These are phyloP conservation scores for Frieseomelitta varia DNA, from an alignment of 1,140 invertebrate species.

Conservation along the genomic window DNA sequence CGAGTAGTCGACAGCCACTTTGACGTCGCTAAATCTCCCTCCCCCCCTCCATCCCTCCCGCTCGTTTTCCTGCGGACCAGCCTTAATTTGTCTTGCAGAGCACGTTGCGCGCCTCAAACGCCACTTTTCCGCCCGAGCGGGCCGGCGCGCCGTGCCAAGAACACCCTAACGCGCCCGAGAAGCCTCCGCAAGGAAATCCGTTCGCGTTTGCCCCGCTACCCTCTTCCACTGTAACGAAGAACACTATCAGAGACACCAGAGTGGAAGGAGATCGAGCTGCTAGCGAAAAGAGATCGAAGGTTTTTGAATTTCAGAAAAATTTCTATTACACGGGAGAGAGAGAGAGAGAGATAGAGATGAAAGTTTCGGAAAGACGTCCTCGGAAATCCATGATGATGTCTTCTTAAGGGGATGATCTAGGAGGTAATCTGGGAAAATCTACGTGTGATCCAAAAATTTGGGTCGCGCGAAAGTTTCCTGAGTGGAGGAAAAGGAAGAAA, in stretches of 20 bases:
- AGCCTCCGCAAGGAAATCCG: neutral
- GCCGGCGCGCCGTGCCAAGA: constrained; percentile 52
- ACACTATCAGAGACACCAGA: neutral
- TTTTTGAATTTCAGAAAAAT: neutral
- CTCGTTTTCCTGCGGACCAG: constrained; percentile 46
- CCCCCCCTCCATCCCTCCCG: no score
- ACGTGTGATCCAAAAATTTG: no score
- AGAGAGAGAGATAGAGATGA: neutral
- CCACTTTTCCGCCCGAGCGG: constrained; percentile 65
- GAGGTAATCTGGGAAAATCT: no score
- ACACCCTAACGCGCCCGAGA: constrained; percentile 11
- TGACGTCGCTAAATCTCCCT: constrained; percentile 53
- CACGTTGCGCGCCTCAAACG: constrained; percentile 63
- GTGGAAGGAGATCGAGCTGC: neutral
- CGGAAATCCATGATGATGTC: no score
- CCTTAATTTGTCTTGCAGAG: constrained; percentile 65
- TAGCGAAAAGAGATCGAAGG: neutral
- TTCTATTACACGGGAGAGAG: neutral
- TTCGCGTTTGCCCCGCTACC: neutral
- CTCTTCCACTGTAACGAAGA: neutral
- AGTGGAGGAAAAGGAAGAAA: no score
- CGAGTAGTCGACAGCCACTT: constrained; percentile 43
- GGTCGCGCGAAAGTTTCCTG: no score
- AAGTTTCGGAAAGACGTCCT: no score
- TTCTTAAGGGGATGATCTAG: no score